These are phyloP conservation scores for Zonitis immaculata DNA, from an alignment of 2,888 invertebrate genomes.

Conservation along the genomic window DNA sequence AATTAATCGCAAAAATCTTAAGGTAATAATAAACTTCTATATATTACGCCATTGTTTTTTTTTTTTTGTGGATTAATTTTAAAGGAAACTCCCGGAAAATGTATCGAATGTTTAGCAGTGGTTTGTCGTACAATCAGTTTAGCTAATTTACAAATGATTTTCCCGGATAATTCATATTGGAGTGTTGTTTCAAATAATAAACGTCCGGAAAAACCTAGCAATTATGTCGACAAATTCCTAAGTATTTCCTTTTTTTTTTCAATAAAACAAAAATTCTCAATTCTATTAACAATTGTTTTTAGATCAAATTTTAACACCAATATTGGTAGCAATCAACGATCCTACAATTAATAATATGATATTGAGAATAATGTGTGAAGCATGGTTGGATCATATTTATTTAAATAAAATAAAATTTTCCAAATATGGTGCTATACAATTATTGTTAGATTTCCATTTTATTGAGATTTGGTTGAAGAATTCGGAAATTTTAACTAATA, in stretches of 20 bases:
- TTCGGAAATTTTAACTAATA: constrained; percentile 54
- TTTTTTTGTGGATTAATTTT: too few relatives aligned
- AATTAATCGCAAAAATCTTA: constrained; percentile 68
- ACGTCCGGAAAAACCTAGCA: constrained; percentile 51
- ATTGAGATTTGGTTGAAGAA: constrained; percentile 71
- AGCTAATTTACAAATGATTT: constrained; percentile 77
- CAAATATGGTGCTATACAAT: constrained; percentile 70
- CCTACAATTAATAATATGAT: constrained; percentile 70
- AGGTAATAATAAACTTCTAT: too few relatives aligned
- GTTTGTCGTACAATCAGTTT: constrained; percentile 73
- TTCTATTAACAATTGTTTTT: constrained; percentile 37
- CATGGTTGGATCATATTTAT: constrained; percentile 84
- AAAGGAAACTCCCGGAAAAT: constrained; percentile 69
- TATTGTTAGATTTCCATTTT: constrained; percentile 76
- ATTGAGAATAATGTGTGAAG: constrained; percentile 76
- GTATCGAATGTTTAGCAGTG: constrained; percentile 65
- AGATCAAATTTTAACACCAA: constrained; percentile 73
- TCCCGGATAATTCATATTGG: constrained; percentile 70
- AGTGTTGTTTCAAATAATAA: constrained; percentile 43
- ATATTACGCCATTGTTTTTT: background rate
- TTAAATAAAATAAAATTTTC: constrained; percentile 78
- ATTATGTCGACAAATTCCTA: constrained; percentile 70
- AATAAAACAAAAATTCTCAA: too few relatives aligned
- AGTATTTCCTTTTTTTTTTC: too few relatives aligned
- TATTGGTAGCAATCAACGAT: constrained; percentile 71